phyloP scores from a whole-genome alignment of 1,140 invertebrate species.

The Drosophila santomea region DNA sequence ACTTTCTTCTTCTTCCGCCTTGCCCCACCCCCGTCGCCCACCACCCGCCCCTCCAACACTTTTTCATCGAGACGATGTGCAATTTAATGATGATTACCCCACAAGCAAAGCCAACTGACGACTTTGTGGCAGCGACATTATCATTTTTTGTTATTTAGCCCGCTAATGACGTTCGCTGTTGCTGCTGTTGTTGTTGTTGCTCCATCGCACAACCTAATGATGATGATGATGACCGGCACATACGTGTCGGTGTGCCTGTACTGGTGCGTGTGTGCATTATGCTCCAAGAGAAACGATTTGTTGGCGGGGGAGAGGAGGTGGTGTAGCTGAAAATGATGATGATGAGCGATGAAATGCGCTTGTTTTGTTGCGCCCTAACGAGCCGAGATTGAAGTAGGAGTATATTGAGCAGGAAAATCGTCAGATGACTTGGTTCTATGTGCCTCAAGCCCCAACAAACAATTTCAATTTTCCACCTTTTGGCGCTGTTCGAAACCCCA shows the following conservation, averaged over 20 bases:
- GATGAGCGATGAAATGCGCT: constrained; percentile 71
- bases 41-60: background rate
- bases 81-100: constrained; percentile 83
- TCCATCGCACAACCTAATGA: constrained; percentile 71
- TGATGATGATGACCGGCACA: constrained; percentile 82
- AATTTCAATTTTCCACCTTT: constrained; percentile 11
- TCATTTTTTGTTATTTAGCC: constrained; percentile 83
- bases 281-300: constrained; percentile 67
- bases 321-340: constrained; percentile 66
- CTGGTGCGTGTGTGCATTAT: constrained; percentile 29
- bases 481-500: constrained; percentile 19
- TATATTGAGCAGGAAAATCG: constrained; percentile 34
- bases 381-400: constrained; percentile 34
- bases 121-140: constrained; percentile 70
- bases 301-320: constrained; percentile 9
- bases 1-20: constrained; percentile 5
- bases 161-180: constrained; percentile 78
- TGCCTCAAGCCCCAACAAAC: background rate
- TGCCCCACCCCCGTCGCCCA: background rate
- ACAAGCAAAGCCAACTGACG: constrained; percentile 55
- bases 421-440: constrained; percentile 19
- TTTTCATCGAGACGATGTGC: constrained; percentile 50
- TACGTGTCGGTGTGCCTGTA: constrained; percentile 27
- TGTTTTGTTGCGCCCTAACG: constrained; percentile 73
- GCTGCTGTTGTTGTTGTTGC: constrained; percentile 25